Base-by-base conservation (phyloP, 1,140 invertebrate genomes). In the Meloidogyne floridensis region DNA sequence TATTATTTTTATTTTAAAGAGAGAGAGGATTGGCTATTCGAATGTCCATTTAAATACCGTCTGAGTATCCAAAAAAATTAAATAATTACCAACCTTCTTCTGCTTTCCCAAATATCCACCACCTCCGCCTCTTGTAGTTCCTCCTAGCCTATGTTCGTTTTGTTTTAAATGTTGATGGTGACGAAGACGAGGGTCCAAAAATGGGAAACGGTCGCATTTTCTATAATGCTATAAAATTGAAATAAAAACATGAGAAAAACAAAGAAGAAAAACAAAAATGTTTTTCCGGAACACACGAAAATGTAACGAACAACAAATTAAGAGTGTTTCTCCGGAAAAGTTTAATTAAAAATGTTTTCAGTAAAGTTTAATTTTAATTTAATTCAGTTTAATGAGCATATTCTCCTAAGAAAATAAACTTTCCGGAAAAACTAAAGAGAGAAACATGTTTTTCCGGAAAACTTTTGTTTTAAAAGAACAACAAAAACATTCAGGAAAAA, bases 121-220 rank as follows among this genome's bases (percentile, higher is more conserved):
- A 32, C 75, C 75, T 13, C 15, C 77, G 15, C 18, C 69, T 71
- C 77, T 79, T 69, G 42, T 79, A 71, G n/a, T 15, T 59, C 13
- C 15, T 79, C 77, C 77, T 79, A 71, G 32, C 18, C 59, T 47
- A 78, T 53, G 42, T 78, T 78, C 77, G 59, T 79, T 53, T 10
- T 69, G 42, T 43, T 79, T 59, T 71, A 79, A 79, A 71, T 79
- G 72, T 47, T 74, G 72, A 13, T 74, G 72, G 18, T 74, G 77
- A 18, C 72, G 77, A 47, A 79, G 72, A 71, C 77, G 77, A 42
- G 77, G 77, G 65, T 9, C 43, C 54, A 79, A 59, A 47, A 79
- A 79, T 43, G 56, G 56, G 65, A 79, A 71, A 10, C 76, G 76
- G 59, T 78, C 76, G 76, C 76, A 78, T 78, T 78, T 78, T 47